phyloP scores from a whole-genome alignment of 2,113 vertebrate species.

The Periophthalmus modestus region DNA sequence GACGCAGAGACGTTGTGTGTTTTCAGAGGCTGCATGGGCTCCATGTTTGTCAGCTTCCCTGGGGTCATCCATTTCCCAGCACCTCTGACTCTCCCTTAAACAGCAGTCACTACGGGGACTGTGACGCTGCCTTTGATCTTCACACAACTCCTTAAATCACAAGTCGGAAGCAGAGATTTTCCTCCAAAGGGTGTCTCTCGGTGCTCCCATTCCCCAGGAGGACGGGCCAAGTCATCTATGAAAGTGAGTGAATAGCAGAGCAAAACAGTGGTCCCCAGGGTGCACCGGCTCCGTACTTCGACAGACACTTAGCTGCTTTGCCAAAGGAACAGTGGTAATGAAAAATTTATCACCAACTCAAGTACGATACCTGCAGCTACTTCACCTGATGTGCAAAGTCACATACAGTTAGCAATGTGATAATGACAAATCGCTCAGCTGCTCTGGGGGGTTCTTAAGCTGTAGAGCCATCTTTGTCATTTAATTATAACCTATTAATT shows the following conservation, averaged over 20 bases:
- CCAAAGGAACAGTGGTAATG: conserved; percentile 47
- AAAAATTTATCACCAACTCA: conserved; percentile 55
- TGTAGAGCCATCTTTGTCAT: background rate
- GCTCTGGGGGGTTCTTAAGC: background rate
- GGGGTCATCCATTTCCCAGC: conserved; percentile 60
- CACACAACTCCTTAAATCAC: conserved; percentile 64
- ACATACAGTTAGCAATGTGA: conserved; percentile 13
- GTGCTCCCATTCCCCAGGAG: conserved; percentile 64
- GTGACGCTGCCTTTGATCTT: conserved; percentile 70
- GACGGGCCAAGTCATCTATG: conserved; percentile 65
- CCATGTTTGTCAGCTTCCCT: conserved; percentile 55
- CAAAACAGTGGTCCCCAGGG: conserved; percentile 67
- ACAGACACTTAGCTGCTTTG: conserved; percentile 50
- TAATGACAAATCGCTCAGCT: conserved; percentile 12
- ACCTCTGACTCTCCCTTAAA: conserved; percentile 58
- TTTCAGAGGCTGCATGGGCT: conserved; percentile 25
- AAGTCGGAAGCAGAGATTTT: conserved; percentile 58
- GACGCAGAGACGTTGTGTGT: conserved; percentile 43
- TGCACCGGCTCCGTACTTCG: conserved; percentile 44
- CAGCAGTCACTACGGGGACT: conserved; percentile 58
- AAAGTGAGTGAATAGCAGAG: conserved; percentile 66
- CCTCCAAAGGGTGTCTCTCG: conserved; percentile 69
- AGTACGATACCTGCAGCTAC: conserved; percentile 44
- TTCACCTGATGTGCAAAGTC: conserved; percentile 38
- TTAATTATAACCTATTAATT: background rate